Conservation (phyloP, 1,140 invertebrate genomes). For the Metaphire vulgaris region DNA sequence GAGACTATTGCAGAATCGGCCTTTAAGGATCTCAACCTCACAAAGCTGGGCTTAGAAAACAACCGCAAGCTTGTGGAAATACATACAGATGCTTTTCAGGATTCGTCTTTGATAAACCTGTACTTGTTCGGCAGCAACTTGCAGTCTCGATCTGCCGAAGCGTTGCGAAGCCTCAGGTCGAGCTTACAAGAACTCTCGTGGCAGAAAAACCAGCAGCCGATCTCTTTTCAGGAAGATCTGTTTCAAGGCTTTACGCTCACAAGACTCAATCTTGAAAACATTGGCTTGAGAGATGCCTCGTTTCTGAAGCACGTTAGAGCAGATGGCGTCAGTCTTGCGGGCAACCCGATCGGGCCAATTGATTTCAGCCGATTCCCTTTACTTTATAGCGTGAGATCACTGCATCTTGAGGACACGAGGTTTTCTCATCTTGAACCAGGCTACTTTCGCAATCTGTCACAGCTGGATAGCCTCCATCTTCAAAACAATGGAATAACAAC, state of each 20-base stretch:
- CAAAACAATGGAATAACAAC: not conserved
- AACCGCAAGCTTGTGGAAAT: conserved; percentile 9
- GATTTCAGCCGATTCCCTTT: conserved; percentile 19
- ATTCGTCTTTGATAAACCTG: not conserved
- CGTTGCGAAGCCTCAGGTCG: not conserved
- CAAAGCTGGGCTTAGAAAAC: conserved; percentile 11
- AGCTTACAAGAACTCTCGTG: conserved; percentile 10
- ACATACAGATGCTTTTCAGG: conserved; percentile 10
- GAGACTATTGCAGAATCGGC: conserved; percentile 11
- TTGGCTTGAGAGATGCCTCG: conserved; percentile 14
- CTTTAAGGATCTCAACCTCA: conserved; percentile 4
- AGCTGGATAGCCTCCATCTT: not conserved
- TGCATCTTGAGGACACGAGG: not conserved
- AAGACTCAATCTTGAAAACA: conserved; percentile 21
- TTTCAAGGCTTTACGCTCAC: conserved; percentile 18
- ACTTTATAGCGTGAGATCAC: not conserved
- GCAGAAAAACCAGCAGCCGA: conserved; percentile 13
- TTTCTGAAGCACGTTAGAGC: conserved; percentile 17
- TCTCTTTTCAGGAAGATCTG: not conserved
- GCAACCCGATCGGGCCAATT: conserved; percentile 17
- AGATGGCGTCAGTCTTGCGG: conserved; percentile 10
- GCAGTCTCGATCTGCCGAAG: not conserved
- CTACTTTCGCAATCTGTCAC: not conserved
- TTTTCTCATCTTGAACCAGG: not conserved
- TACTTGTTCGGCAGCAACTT: conserved; percentile 12